A percentile compares a stretch with the other conserved stretches of the same genome.
These are phyloP conservation scores for Spodoptera exigua DNA, from an alignment of 2,888 invertebrate species.

Conservation along the genomic window DNA sequence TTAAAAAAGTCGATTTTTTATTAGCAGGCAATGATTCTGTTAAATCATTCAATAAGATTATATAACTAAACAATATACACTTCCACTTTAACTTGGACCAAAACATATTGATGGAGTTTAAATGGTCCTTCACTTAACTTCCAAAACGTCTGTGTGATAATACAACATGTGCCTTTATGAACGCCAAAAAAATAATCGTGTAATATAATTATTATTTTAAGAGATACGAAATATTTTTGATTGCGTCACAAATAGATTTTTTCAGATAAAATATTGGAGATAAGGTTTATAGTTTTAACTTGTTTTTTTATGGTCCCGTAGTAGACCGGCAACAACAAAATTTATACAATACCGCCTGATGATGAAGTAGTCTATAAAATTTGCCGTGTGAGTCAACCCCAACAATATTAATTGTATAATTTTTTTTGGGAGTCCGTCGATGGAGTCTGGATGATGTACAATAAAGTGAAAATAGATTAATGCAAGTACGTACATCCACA, in stretches of 20 bases:
- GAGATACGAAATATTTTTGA: conserved; percentile 58
- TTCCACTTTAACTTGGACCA: conserved; percentile 73
- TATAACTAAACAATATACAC: conserved; percentile 61
- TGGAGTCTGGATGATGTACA: no score
- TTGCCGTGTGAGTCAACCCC: no score
- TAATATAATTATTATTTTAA: conserved; percentile 6
- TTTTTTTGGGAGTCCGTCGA: no score
- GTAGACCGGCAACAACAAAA: no score
- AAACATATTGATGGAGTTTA: conserved; percentile 68
- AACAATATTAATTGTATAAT: no score
- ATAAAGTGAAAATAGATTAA: no score
- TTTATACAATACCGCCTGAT: no score
- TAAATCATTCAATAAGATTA: conserved; percentile 64
- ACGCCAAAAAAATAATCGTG: conserved; percentile 33
- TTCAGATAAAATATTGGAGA: not conserved
- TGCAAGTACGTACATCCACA: no score
- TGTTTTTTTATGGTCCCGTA: no score
- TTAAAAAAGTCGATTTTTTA: no score
- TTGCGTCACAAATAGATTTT: conserved; percentile 62
- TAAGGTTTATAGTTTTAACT: no score
- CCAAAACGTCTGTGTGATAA: conserved; percentile 64
- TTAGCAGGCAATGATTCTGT: conserved; percentile 66
- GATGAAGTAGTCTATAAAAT: no score
- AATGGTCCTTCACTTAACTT: conserved; percentile 61
- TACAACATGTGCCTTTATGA: conserved; percentile 59